These are phyloP conservation scores for Enteromius treurensis DNA, from an alignment of 2,797 vertebrate species.

Conservation along the genomic window DNA sequence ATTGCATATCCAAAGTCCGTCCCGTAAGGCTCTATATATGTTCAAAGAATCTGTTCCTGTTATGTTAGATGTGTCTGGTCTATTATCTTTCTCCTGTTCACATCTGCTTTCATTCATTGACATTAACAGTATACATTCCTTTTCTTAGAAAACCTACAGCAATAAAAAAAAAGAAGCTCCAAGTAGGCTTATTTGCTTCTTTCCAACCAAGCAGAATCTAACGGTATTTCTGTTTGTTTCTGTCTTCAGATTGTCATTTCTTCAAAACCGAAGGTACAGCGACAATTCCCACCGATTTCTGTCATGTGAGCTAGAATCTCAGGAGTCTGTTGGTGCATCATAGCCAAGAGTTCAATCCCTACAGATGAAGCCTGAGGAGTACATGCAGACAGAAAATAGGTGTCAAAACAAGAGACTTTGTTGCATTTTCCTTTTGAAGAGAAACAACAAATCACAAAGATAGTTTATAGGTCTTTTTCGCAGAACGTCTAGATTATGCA, in stretches of 20 bases:
- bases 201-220: neutral
- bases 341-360: constrained; percentile 60
- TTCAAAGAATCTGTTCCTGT: neutral
- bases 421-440: neutral
- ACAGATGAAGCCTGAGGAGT: constrained; percentile 37
- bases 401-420: constrained; percentile 5
- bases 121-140: neutral
- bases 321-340: constrained; percentile 73
- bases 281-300: constrained; percentile 77
- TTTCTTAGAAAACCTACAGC: neutral
- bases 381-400: constrained; percentile 23
- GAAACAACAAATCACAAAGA: constrained; percentile 2
- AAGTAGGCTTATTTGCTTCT: neutral
- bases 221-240: neutral
- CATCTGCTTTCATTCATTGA: constrained; percentile 11
- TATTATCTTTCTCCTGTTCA: neutral
- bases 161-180: neutral
- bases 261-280: constrained; percentile 78
- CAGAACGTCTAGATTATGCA: neutral
- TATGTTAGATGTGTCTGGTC: constrained; percentile 3
- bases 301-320: constrained; percentile 77
- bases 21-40: too few species aligned
- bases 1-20: neutral
- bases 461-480: neutral
- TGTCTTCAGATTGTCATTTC: constrained; percentile 76